Evolutionary conservation across 2,888 invertebrate genomes (phyloP).

Genomic region (Notodonta dromedarius): DNA sequence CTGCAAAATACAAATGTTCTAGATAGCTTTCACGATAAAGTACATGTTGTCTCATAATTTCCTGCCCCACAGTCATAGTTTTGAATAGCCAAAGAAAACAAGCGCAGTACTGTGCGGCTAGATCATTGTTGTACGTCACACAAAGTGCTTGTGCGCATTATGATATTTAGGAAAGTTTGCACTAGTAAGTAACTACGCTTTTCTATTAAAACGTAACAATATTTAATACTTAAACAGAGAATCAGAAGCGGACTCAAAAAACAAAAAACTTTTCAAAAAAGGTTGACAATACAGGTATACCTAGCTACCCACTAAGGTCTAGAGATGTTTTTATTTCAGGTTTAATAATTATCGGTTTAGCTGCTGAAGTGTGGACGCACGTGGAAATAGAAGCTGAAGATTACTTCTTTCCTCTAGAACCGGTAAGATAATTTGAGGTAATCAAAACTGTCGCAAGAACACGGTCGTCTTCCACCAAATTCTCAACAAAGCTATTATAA

Average conservation of each 20-base stretch:
- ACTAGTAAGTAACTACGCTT: slow-evolving; percentile 52
- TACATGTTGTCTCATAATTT: slow-evolving; percentile 64
- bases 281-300: neutral
- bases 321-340: slow-evolving; percentile 44
- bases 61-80: slow-evolving; percentile 60
- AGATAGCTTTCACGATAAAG: slow-evolving; percentile 54
- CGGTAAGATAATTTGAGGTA: slow-evolving; percentile 47
- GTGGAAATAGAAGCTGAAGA: slow-evolving; percentile 79
- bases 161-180: slow-evolving; percentile 64
- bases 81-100: slow-evolving; percentile 56
- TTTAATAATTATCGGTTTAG: slow-evolving; percentile 60
- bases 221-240: too few species aligned
- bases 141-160: slow-evolving; percentile 49
- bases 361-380: slow-evolving; percentile 65
- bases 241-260: too few species aligned
- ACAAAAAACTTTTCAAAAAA: neutral
- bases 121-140: slow-evolving; percentile 40
- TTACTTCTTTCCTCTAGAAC: slow-evolving; percentile 77
- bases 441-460: too few species aligned
- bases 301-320: too few species aligned
- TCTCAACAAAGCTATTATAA: too few species aligned
- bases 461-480: too few species aligned
- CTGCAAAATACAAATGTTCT: slow-evolving; percentile 42
- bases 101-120: slow-evolving; percentile 42
- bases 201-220: slow-evolving; percentile 2